Evolutionary conservation across 1,140 invertebrate genomes (phyloP).

Genomic region (Marisa cornuarietis): DNA sequence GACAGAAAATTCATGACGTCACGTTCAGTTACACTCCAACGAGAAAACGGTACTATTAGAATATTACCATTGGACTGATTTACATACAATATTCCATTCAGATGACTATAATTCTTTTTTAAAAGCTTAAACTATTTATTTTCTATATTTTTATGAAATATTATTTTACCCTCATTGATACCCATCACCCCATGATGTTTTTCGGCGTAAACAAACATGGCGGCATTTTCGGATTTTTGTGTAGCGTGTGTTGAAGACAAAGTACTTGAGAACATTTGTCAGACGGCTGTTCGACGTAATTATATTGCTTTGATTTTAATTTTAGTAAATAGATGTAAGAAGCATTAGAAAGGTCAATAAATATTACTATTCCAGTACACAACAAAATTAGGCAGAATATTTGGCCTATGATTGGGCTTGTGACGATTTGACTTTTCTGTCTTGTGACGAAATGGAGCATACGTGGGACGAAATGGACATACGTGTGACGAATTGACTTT

Average conservation of each 20-base stretch:
- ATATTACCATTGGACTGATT: background rate
- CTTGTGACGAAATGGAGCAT: too few relatives aligned
- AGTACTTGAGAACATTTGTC: conserved; percentile 23
- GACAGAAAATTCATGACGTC: conserved; percentile 49
- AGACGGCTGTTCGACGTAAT: conserved; percentile 33
- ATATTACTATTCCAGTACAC: too few relatives aligned
- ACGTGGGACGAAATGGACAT: too few relatives aligned
- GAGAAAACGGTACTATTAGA: conserved; percentile 1
- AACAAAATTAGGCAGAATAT: too few relatives aligned
- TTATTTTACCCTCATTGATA: too few relatives aligned
- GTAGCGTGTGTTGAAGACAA: conserved; percentile 24
- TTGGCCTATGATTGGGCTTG: too few relatives aligned
- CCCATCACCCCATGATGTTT: too few relatives aligned
- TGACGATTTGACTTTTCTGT: too few relatives aligned
- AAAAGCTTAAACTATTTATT: background rate
- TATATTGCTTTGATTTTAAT: background rate
- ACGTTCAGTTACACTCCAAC: conserved; percentile 16
- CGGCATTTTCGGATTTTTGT: conserved; percentile 39
- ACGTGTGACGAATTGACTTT: too few relatives aligned
- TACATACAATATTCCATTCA: background rate
- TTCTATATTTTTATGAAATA: too few relatives aligned
- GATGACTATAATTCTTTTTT: background rate
- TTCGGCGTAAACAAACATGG: conserved; percentile 28
- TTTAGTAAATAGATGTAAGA: background rate
- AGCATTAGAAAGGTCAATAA: too few relatives aligned